These are phyloP conservation scores for Anadara kagoshimensis DNA, from an alignment of 1,140 invertebrate species.

Conservation along the genomic window DNA sequence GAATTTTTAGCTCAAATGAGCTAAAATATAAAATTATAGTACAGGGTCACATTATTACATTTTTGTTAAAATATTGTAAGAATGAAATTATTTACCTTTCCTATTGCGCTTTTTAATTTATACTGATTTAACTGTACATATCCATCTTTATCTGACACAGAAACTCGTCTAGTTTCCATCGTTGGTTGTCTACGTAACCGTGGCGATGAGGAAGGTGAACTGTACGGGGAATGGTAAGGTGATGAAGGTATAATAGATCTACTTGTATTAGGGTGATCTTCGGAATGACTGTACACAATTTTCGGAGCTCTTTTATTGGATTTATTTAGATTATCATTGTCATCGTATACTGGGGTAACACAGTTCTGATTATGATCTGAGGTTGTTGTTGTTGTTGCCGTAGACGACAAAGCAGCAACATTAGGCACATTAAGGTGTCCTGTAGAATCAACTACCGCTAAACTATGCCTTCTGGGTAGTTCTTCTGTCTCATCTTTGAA, in stretches of 20 bases:
- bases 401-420: neutral
- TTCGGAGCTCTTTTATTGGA: slow-evolving; percentile 40
- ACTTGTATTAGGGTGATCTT: slow-evolving; percentile 54
- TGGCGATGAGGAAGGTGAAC: slow-evolving; percentile 84
- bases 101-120: slow-evolving; percentile 93
- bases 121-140: slow-evolving; percentile 97
- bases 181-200: slow-evolving; percentile 82
- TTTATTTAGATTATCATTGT: neutral
- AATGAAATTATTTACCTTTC: slow-evolving; percentile 83
- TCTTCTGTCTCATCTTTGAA: slow-evolving; percentile 21
- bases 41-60: neutral
- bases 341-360: slow-evolving; percentile 1
- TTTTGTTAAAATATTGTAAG: neutral
- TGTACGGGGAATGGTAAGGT: slow-evolving; percentile 79
- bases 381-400: slow-evolving; percentile 2
- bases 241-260: slow-evolving; percentile 83
- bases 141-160: slow-evolving; percentile 83
- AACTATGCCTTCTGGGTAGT: slow-evolving; percentile 47
- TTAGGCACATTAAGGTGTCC: slow-evolving; percentile 63
- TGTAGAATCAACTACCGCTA: slow-evolving; percentile 57
- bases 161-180: slow-evolving; percentile 87
- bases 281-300: slow-evolving; percentile 69
- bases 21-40: neutral
- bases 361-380: slow-evolving; percentile 2
- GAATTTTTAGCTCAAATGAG: neutral